Percentiles rank a stretch among this genome's conserved stretches.
phyloP scores from a whole-genome alignment of 2,888 invertebrate species.

The Pristionchus exspectatus region DNA sequence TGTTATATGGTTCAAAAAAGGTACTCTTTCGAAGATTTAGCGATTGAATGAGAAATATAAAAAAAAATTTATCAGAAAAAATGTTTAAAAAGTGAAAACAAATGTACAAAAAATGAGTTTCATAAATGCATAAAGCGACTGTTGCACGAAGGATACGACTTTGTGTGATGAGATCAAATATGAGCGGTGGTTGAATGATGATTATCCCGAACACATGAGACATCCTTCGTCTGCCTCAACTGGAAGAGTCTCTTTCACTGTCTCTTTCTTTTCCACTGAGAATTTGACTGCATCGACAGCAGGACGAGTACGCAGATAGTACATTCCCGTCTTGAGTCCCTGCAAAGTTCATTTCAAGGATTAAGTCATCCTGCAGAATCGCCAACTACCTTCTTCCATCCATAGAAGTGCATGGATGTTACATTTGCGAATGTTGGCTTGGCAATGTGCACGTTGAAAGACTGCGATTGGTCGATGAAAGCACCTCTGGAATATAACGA shows the following conservation, averaged over 20 bases:
- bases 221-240: slow-evolving; percentile 71
- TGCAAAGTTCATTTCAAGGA: slow-evolving; percentile 69
- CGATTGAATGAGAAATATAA: too few species aligned
- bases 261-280: slow-evolving; percentile 91
- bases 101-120: too few species aligned
- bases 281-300: slow-evolving; percentile 97
- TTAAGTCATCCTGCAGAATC: not conserved
- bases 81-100: too few species aligned
- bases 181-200: not conserved
- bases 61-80: too few species aligned
- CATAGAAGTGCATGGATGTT: slow-evolving; percentile 98
- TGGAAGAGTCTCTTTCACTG: slow-evolving; percentile 78
- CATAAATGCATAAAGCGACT: too few species aligned
- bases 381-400: slow-evolving; percentile 88
- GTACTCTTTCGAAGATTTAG: too few species aligned
- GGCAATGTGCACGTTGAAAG: slow-evolving; percentile 96
- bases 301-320: slow-evolving; percentile 95
- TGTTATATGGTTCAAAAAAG: too few species aligned
- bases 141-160: too few species aligned
- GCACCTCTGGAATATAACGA: slow-evolving; percentile 86
- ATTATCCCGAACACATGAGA: slow-evolving; percentile 76
- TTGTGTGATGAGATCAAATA: not conserved
- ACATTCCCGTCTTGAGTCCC: slow-evolving; percentile 99
- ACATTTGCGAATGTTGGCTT: slow-evolving; percentile 94
- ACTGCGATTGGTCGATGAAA: slow-evolving; percentile 98